phyloP scores from a whole-genome alignment of 2,888 invertebrate species.

The Lordiphosa fenestrarum region DNA sequence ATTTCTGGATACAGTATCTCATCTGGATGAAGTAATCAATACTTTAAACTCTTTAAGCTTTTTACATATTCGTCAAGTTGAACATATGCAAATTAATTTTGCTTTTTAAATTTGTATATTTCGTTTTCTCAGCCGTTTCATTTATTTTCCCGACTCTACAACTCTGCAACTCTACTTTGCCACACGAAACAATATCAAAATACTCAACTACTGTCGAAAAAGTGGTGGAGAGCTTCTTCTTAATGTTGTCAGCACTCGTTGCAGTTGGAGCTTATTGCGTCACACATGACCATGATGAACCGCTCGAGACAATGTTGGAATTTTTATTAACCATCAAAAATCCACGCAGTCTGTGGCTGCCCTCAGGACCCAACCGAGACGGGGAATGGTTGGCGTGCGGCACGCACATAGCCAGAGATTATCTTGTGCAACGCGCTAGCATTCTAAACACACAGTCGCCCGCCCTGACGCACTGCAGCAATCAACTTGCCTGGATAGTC shows the following conservation, averaged over 20 bases:
- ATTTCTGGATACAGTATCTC: too few species aligned
- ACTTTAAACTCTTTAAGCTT: too few species aligned
- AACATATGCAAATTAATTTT: too few species aligned
- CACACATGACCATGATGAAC: conserved; percentile 60
- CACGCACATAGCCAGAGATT: conserved; percentile 70
- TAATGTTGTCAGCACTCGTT: conserved; percentile 40
- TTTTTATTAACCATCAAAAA: conserved; percentile 78
- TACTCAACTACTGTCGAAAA: conserved; percentile 23
- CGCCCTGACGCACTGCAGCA: conserved; percentile 54
- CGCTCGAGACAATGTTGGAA: conserved; percentile 75
- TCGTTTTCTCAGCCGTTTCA: too few species aligned
- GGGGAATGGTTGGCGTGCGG: conserved; percentile 58
- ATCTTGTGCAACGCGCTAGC: conserved; percentile 68
- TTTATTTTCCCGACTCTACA: too few species aligned
- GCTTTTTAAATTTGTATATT: too few species aligned
- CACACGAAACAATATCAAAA: conserved; percentile 18
- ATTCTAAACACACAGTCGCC: conserved; percentile 41
- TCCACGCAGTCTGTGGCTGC: conserved; percentile 38
- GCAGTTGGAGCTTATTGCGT: conserved; percentile 23
- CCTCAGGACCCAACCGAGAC: conserved; percentile 15
- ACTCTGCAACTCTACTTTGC: too few species aligned
- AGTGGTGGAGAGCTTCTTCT: conserved; percentile 31
- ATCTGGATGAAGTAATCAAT: too few species aligned
- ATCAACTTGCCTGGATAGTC: conserved; percentile 67
- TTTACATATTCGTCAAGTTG: too few species aligned